Base-by-base conservation (phyloP, 2,888 invertebrate genomes). In the Esperia sulphurella region DNA sequence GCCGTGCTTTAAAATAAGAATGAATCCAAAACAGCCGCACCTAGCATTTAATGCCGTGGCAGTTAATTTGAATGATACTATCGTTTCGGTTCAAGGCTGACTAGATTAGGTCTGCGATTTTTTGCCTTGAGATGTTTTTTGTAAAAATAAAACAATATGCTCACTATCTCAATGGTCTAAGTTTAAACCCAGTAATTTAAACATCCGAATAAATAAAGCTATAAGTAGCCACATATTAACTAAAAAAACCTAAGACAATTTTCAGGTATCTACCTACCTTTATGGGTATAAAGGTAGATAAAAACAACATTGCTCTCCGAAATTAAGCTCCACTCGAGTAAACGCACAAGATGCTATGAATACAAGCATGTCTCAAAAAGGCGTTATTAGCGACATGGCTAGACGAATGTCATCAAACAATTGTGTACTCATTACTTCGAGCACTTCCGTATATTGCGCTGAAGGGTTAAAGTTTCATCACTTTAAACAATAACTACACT, bases 81-180 rank as follows among this genome's bases (percentile, higher is more conserved):
- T 65, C 63, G 68, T 67, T 71, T 77, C 65, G 73, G 80, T 85
- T 86, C 83, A 86, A 87, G 86, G 86, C 67, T 79, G 65, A 65
- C 76, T 51, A 69, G 71, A 75, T 75, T 74, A 66, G 67, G 68
- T 51, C 55, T 54, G 53, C 55, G 52, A 54, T 64, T 59, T 75
- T 72, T 47, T 41, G 49, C 43, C n/a, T 45, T 42, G 10, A 13
- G 33, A 35, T 48, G 33, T 10, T 37, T n/a, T 9, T 48, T 12
- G 29, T 44, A 8, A 43, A 45, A 48, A 51, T 54, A 56, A 58
- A 52, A 54, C 51, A 55, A 58, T n/a, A n/a, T 21, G 21, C 21
- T 21, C 46, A 49, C 52, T 43, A n/a, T n/a, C n/a, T n/a, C n/a
- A n/a, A n/a, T n/a, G 53, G 51, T 52, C 56, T 43, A 49, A 52